A percentile compares a stretch with the other conserved stretches of the same genome.
phyloP scores from a whole-genome alignment of 1,140 invertebrate species.

The Amyelois transitella region DNA sequence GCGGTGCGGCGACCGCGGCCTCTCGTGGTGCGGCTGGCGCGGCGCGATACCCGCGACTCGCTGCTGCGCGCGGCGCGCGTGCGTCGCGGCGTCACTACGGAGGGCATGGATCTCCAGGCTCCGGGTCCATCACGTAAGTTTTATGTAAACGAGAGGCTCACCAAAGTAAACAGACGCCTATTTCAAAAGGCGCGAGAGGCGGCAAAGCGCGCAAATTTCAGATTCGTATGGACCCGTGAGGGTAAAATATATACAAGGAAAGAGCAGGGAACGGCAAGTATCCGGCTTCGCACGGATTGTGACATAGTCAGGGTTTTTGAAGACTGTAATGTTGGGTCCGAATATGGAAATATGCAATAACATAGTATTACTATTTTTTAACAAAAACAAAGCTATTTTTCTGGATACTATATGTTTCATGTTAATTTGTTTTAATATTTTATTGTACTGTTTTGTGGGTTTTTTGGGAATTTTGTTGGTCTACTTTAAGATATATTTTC shows the following conservation, averaged over 20 bases:
- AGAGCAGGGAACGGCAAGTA: background rate
- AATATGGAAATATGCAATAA: no score
- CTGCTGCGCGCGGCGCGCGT: constrained; percentile 1
- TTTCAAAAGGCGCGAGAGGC: no score
- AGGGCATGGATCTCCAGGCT: background rate
- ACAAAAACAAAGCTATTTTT: no score
- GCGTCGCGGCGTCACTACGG: constrained; percentile 1
- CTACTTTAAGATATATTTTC: no score
- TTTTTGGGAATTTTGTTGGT: no score
- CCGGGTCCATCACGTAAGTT: background rate
- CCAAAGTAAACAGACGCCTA: background rate
- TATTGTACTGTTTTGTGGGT: no score
- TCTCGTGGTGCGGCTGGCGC: constrained; percentile 3
- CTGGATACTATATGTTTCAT: no score
- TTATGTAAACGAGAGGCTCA: constrained; percentile 5
- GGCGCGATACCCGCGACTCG: background rate
- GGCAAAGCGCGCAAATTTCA: background rate
- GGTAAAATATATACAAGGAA: constrained; percentile 1
- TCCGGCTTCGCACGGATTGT: background rate
- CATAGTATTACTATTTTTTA: no score
- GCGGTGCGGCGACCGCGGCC: constrained; percentile 2
- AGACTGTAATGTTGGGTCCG: no score
- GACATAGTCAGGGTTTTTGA: constrained; percentile 8
- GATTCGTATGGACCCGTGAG: constrained; percentile 7
- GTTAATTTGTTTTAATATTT: no score